Conservation (phyloP, 2,797 vertebrate genomes). For the Falco columbarius region DNA sequence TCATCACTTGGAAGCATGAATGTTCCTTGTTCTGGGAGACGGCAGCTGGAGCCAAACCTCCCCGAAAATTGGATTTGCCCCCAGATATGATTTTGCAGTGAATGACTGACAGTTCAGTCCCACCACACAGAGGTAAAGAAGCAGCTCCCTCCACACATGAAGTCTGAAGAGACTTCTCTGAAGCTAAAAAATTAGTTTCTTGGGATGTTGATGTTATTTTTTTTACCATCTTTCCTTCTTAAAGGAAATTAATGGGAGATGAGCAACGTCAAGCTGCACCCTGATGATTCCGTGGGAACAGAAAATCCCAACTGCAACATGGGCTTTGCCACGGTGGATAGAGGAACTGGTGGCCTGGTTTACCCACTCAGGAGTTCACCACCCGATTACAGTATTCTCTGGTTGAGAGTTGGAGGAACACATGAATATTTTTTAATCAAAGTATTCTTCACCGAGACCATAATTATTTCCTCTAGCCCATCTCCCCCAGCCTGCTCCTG, state of each 20-base stretch:
- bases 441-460: background rate
- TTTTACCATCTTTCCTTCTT: background rate
- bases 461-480: background rate
- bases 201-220: too few species aligned
- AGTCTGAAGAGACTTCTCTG: background rate
- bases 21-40: background rate
- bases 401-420: background rate
- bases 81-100: fast-evolving
- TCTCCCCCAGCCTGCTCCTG: background rate
- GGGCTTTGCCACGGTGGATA: background rate
- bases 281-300: background rate
- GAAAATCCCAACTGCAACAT: background rate
- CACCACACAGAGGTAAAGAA: background rate
- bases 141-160: background rate
- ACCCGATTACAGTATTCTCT: background rate
- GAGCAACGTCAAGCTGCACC: background rate
- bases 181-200: background rate
- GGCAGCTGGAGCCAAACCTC: background rate
- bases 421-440: background rate
- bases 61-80: background rate
- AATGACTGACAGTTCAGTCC: background rate
- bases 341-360: background rate
- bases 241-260: background rate
- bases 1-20: background rate
- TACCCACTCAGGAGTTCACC: background rate